Evolutionary conservation across 2,888 invertebrate species (phyloP), one percentile per base, ranked within the genome.

Genomic region (Lumbricus terrestris): DNA sequence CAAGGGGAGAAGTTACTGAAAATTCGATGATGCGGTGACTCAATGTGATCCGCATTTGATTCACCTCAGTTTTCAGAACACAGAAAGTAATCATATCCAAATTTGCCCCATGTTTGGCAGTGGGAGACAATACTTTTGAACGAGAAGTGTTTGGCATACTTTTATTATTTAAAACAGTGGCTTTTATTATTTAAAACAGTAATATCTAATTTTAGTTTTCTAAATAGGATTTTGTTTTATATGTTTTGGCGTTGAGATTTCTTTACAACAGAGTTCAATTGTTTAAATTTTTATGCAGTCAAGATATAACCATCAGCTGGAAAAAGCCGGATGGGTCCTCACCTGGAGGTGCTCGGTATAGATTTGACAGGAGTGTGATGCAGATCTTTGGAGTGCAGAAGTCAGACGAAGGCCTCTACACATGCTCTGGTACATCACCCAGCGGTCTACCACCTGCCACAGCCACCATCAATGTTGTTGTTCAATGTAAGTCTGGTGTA

Each of bases 391-490:
- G 23, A 34, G 82, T 90, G 33, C 83, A 90, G 83, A 88, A 83
- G 35, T 23, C 38, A 20, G 89, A 90, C 34, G 82, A 82, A 34
- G 90, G 89, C n/a, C n/a, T 29, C 34, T 90, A 90, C 38, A 47
- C 35, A 29, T 90, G 90, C 90, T 83, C 85, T n/a, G 90, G 90
- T 42, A 83, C 47, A 38, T 34, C n/a, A n/a, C 34, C 42, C 29
- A 82, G 40, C 23, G 33, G 29, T 40, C 40, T 90, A 13, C 34
- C 54, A 20, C 23, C 18, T 34, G 83, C 82, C 33, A 40, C 82
- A 42, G 85, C 33, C 34, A 89, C 69, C n/a, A 29, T 90, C 33
- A 42, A 89, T 69, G 33, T 90, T 18, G 20, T 40, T 34, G 89
- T 90, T 37, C 82, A 90, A 89, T 89, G 90, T 82, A 37, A 35